phyloP scores from a whole-genome alignment of 2,113 vertebrate species.

The Bettongia penicillata region DNA sequence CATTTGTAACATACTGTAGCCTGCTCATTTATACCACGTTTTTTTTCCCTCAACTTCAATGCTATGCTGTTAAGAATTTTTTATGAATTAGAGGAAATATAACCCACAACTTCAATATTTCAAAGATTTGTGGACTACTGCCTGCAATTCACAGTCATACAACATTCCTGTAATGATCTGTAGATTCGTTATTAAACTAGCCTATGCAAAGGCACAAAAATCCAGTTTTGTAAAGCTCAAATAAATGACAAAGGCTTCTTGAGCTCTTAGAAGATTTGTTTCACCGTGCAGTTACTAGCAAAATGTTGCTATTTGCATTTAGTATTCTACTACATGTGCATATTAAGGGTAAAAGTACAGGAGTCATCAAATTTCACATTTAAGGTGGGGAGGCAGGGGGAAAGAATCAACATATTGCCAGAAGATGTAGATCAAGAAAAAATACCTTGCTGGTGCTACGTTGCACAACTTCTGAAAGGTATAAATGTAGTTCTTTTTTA shows the following conservation, averaged over 20 bases:
- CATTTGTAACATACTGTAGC: background rate
- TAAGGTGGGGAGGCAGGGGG: too few relatives aligned
- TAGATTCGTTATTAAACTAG: background rate
- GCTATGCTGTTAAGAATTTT: background rate
- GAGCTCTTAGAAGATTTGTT: background rate
- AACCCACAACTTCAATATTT: background rate
- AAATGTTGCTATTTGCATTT: background rate
- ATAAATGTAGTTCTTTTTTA: background rate
- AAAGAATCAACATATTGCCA: background rate
- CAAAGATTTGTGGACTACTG: background rate
- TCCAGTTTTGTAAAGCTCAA: background rate
- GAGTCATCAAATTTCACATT: background rate
- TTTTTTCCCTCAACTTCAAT: background rate
- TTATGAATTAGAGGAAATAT: background rate
- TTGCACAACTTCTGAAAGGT: background rate
- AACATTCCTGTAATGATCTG: background rate
- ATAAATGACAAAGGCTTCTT: background rate
- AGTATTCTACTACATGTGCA: background rate
- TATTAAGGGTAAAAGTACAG: background rate
- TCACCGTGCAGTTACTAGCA: background rate
- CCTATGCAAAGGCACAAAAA: background rate
- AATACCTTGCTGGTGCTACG: background rate
- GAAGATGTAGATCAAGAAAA: background rate
- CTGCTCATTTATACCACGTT: background rate
- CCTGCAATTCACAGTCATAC: background rate